A percentile compares a stretch with the other conserved stretches of the same genome.
Evolutionary conservation across 1,140 invertebrate genomes (phyloP).

Genomic region (Drosophila hydei): DNA sequence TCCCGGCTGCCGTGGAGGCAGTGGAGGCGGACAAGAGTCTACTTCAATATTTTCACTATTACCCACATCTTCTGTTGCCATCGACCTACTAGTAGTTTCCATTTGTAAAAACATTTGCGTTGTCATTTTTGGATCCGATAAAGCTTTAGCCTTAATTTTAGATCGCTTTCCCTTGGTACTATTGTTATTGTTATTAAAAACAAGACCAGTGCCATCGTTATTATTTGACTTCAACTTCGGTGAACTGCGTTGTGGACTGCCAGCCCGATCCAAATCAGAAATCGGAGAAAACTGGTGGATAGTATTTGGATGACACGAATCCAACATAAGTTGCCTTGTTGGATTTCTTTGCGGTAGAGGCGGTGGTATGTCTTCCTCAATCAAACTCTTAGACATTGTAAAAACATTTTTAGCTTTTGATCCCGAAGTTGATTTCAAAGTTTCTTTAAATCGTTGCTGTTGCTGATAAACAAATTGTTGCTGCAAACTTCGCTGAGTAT

Average conservation of each 20-base stretch:
- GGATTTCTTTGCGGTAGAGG: slow-evolving; percentile 84
- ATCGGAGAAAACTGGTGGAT: slow-evolving; percentile 63
- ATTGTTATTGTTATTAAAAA: slow-evolving; percentile 29
- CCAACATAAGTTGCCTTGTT: slow-evolving; percentile 58
- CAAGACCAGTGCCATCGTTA: slow-evolving; percentile 13
- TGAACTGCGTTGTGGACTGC: slow-evolving; percentile 64
- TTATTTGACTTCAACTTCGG: slow-evolving; percentile 17
- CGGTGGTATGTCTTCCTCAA: slow-evolving; percentile 85
- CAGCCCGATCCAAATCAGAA: slow-evolving; percentile 75
- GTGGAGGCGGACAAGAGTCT: slow-evolving; percentile 76
- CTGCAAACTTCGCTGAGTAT: slow-evolving; percentile 39
- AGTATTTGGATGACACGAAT: slow-evolving; percentile 55
- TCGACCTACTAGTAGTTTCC: slow-evolving; percentile 60
- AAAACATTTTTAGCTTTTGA: slow-evolving; percentile 67
- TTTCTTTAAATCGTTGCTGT: slow-evolving; percentile 67
- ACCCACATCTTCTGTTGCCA: slow-evolving; percentile 19
- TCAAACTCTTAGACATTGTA: slow-evolving; percentile 63
- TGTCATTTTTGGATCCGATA: slow-evolving; percentile 84
- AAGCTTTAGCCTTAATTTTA: slow-evolving; percentile 79
- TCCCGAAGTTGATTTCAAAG: slow-evolving; percentile 38
- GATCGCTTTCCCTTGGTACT: slow-evolving; percentile 69
- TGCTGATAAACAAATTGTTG: slow-evolving; percentile 55
- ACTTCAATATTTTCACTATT: slow-evolving; percentile 40
- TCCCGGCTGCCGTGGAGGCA: slow-evolving; percentile 77
- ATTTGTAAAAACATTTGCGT: slow-evolving; percentile 84